phyloP scores from a whole-genome alignment of 2,888 invertebrate species.

The Lepidocyrtinus sp. region DNA sequence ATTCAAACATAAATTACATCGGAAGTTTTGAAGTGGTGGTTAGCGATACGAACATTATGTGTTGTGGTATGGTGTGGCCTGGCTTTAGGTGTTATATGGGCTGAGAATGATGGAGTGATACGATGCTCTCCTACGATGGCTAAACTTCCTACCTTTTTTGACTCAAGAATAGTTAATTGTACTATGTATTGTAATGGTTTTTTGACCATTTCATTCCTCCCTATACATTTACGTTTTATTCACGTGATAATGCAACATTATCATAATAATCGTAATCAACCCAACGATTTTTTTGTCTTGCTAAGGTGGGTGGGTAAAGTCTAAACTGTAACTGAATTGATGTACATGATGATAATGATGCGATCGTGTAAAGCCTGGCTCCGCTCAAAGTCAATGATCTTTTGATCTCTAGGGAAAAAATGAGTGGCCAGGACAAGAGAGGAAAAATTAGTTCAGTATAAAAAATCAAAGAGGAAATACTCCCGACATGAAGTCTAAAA shows the following conservation, averaged over 20 bases:
- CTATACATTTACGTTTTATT: constrained; percentile 30
- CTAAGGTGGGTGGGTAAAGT: background rate
- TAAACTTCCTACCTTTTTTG: constrained; percentile 50
- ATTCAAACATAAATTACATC: constrained; percentile 14
- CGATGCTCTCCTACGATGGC: too few relatives aligned
- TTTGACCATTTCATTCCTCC: constrained; percentile 27
- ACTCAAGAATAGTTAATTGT: background rate
- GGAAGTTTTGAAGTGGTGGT: background rate
- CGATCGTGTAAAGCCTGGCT: background rate
- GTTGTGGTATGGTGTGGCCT: background rate
- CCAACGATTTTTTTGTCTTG: background rate
- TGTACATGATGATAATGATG: constrained; percentile 10
- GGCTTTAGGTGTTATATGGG: too few relatives aligned
- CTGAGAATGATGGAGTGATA: too few relatives aligned
- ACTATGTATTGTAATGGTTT: constrained; percentile 12
- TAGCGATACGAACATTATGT: background rate
- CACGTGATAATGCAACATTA: constrained; percentile 29
- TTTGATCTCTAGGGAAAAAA: constrained; percentile 45
- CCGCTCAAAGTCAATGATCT: constrained; percentile 49
- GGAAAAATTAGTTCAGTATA: constrained; percentile 1
- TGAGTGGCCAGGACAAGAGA: constrained; percentile 16
- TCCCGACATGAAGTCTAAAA: background rate
- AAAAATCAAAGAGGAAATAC: background rate
- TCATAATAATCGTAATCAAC: constrained; percentile 40
- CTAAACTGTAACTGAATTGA: background rate